Conservation (phyloP, 1,140 invertebrate species). For the Drosophila paulistorum region DNA sequence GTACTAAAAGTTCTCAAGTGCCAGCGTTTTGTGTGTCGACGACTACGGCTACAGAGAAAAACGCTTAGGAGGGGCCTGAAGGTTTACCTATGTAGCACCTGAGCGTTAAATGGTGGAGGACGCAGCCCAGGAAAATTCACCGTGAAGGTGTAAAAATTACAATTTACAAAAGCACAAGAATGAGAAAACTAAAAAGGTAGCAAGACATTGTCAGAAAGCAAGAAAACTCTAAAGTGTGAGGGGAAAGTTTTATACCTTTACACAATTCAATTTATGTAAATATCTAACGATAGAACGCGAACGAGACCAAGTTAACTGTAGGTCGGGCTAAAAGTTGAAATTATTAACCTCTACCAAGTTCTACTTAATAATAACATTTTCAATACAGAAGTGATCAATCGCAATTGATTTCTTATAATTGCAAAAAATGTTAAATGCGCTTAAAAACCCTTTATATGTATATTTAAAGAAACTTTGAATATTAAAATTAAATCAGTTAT, state of each 20-base stretch:
- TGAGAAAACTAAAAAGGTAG: conserved; percentile 17
- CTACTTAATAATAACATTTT: no score
- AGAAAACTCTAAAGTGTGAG: background rate
- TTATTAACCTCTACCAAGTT: no score
- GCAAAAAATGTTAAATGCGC: no score
- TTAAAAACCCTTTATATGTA: no score
- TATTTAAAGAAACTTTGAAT: no score
- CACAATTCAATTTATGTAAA: conserved; percentile 7
- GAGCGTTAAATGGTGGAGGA: background rate
- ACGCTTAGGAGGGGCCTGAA: background rate
- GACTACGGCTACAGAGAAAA: background rate
- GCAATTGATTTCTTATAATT: no score
- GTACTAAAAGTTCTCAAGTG: conserved; percentile 79
- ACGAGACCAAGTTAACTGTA: background rate
- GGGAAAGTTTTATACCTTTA: conserved; percentile 14
- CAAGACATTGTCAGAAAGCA: background rate
- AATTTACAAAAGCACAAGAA: conserved; percentile 46
- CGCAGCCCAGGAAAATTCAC: conserved; percentile 34
- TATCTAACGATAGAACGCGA: background rate
- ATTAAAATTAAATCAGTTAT: no score
- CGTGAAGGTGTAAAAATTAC: conserved; percentile 77
- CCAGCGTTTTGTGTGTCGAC: conserved; percentile 44
- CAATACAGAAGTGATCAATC: no score
- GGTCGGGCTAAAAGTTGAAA: no score
- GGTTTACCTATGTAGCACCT: background rate